Evolutionary conservation across 2,113 vertebrate species (phyloP), one percentile per base, ranked within the genome.

Genomic region (Clarias batrachus): DNA sequence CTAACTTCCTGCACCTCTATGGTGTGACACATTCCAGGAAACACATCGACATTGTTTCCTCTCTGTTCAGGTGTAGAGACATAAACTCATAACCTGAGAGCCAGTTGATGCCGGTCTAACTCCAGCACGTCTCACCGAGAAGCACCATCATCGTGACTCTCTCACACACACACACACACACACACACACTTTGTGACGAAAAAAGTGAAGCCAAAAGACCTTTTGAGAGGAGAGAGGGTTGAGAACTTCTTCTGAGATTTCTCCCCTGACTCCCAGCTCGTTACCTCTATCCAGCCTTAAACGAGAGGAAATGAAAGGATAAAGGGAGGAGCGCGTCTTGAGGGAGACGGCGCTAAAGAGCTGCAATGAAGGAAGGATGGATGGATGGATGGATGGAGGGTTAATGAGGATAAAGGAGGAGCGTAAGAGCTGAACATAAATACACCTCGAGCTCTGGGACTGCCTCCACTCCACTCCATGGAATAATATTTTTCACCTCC

Each of bases 1-100:
- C 92, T 94, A 86, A 92, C 93, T 94, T 95, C 94, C 94, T 94
- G 94, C 93, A 91, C 92, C 91, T 87, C 91, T 90, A 76, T 89
- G 87, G 92, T 93, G 93, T 93, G 93, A 90, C 93, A 93, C 93
- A 95, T 94, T 95, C 92, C 94, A 93, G 93, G 94, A 94, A 95
- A 93, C 92, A 90, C 88, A 74, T 41, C 56, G 8, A 73, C 74
- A 8, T 48, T 23, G 5, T 25, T 48, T 52, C 25, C 73, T 76
- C 25, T 78, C 13, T 77, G 3, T 54, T 14, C 13, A 56, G 25
- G 52, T 56, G 25, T 56, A n/a, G 56, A 27, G 8, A 17, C 48
- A 27, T 27, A 52, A 52, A n/a, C 41, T n/a, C 73, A n/a, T 33
- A 23, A n/a, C 48, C 48, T 48, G 37, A 48, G n/a, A 27, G 1